These are phyloP conservation scores for Drosophila kanapiae DNA, from an alignment of 1,140 invertebrate genomes.

Conservation along the genomic window DNA sequence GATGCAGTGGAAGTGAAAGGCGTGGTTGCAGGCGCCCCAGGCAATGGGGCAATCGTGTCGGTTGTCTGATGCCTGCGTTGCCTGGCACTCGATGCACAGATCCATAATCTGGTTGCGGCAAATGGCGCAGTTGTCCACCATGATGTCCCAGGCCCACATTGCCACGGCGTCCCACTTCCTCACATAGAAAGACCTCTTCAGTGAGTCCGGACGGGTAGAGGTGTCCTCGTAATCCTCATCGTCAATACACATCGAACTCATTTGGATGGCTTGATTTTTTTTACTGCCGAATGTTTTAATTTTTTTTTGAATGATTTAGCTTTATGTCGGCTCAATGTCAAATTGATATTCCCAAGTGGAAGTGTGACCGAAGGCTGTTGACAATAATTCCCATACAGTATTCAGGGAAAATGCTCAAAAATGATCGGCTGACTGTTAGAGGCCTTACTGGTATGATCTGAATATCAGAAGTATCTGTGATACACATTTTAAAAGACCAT, in stretches of 20 bases:
- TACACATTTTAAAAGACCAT: no score
- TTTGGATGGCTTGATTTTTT: neutral
- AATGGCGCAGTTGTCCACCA: conserved; percentile 99
- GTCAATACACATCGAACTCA: conserved; percentile 91
- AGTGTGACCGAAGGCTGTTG: neutral
- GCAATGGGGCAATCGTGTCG: conserved; percentile 99
- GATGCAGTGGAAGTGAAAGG: conserved; percentile 99
- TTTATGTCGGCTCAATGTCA: neutral
- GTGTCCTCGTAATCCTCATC: conserved; percentile 94
- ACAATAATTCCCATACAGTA: no score
- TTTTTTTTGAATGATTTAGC: neutral
- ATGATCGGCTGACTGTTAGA: no score
- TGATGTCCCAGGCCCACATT: conserved; percentile 99
- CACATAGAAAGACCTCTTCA: conserved; percentile 97
- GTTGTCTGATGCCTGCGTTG: conserved; percentile 98
- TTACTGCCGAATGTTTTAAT: neutral
- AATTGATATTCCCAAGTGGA: neutral
- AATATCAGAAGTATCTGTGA: no score
- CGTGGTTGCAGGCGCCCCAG: conserved; percentile 99
- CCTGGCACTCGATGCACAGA: conserved; percentile 99
- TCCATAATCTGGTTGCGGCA: conserved; percentile 99
- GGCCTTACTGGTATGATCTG: no score
- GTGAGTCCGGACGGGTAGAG: conserved; percentile 92
- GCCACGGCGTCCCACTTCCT: conserved; percentile 99
- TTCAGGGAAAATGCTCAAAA: no score